A percentile compares a stretch with the other conserved stretches of the same genome.
Evolutionary conservation across 2,797 vertebrate genomes (phyloP).

Genomic region (Platyrinchus mystaceus): DNA sequence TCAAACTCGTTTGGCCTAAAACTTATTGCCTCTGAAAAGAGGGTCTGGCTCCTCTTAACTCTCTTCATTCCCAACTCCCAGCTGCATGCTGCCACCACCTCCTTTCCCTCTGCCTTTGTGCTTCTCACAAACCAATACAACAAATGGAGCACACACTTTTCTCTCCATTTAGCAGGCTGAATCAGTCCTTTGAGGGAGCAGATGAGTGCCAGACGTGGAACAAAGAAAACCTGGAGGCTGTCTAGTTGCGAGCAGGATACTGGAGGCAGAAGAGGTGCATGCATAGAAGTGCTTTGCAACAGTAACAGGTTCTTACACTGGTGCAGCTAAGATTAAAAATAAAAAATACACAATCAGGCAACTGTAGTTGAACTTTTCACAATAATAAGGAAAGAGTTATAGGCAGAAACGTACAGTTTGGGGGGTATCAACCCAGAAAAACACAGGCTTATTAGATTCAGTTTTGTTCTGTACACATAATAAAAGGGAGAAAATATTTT

Average conservation of each 20-base stretch:
- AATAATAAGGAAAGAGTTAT: background rate
- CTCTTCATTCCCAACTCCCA: background rate
- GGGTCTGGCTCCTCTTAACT: background rate
- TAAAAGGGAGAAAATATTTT: background rate
- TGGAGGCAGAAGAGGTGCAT: background rate
- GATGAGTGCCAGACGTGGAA: background rate
- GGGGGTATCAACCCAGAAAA: background rate
- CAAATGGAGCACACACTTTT: background rate
- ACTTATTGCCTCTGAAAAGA: background rate
- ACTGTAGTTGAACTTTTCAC: background rate
- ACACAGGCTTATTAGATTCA: rapidly evolving
- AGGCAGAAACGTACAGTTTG: background rate
- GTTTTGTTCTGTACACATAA: background rate
- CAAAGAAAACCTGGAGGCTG: background rate
- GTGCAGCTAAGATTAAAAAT: background rate
- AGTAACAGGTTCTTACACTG: background rate
- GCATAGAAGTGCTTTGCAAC: background rate
- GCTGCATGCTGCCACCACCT: rapidly evolving
- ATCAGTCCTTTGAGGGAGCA: background rate
- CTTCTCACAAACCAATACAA: background rate
- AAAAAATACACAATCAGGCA: background rate
- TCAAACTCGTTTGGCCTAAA: background rate
- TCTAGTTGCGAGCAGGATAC: background rate
- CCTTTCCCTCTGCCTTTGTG: background rate
- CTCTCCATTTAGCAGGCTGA: background rate